Evolutionary conservation across 2,797 vertebrate species (phyloP).

Genomic region (Cheirogaleus major): DNA sequence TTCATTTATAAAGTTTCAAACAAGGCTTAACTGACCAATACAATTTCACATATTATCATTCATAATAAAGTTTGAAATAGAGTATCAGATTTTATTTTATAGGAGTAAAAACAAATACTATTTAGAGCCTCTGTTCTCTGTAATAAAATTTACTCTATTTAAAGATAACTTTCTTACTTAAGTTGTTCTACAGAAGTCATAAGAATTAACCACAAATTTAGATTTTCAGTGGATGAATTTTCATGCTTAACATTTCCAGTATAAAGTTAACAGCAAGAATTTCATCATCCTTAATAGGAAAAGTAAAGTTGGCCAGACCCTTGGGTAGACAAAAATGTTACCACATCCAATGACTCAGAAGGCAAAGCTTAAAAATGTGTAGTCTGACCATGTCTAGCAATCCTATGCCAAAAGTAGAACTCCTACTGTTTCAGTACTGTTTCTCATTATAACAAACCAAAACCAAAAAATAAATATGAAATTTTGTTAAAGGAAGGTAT

Average conservation of each 20-base stretch:
- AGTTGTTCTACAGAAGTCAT: conserved; percentile 55
- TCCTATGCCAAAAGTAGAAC: conserved; percentile 46
- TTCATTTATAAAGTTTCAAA: conserved; percentile 13
- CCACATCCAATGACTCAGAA: conserved; percentile 51
- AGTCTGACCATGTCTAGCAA: conserved; percentile 37
- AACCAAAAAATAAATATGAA: background rate
- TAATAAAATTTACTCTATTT: conserved; percentile 4
- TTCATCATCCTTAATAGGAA: conserved; percentile 57
- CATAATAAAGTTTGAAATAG: background rate
- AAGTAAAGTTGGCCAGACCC: conserved; percentile 36
- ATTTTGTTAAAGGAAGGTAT: background rate
- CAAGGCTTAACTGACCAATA: background rate
- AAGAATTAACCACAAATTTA: conserved; percentile 39
- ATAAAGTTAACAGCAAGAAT: conserved; percentile 59
- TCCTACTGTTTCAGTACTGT: background rate
- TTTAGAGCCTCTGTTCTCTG: background rate
- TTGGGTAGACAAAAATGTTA: conserved; percentile 47
- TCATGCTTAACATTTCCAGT: conserved; percentile 63
- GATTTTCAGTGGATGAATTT: conserved; percentile 58
- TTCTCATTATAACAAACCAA: background rate
- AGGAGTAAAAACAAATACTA: background rate
- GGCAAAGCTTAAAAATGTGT: conserved; percentile 55
- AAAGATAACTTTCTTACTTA: conserved; percentile 23
- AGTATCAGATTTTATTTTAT: background rate
- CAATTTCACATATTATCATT: background rate